Evolutionary conservation across 2,113 vertebrate genomes (phyloP).

Genomic region (Oostethus manadensis): DNA sequence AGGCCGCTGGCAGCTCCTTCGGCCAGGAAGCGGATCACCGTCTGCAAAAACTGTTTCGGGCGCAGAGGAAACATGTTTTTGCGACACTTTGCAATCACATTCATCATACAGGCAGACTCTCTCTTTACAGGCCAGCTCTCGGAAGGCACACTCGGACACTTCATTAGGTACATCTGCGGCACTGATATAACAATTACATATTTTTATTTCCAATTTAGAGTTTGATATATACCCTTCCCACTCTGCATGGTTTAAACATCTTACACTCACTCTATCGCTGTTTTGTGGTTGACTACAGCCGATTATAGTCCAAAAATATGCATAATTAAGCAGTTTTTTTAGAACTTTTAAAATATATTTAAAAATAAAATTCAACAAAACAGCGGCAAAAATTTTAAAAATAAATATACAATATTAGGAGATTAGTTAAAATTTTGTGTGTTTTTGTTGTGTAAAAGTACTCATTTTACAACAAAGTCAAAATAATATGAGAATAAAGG

Average conservation of each 20-base stretch:
- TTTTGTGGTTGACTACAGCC: neutral
- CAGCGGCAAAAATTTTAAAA: too few relatives aligned
- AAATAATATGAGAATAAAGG: too few relatives aligned
- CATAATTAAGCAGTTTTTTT: neutral
- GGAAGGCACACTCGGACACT: too few relatives aligned
- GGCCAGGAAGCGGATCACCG: slow-evolving; percentile 65
- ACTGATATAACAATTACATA: neutral
- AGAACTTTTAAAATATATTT: too few relatives aligned
- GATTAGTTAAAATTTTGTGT: too few relatives aligned
- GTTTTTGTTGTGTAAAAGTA: too few relatives aligned
- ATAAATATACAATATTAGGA: too few relatives aligned
- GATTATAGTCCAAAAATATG: too few relatives aligned
- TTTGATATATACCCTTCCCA: neutral
- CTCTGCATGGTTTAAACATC: neutral
- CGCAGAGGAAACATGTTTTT: slow-evolving; percentile 7
- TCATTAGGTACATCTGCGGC: neutral
- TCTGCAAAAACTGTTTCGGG: slow-evolving; percentile 58
- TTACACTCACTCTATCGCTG: too few relatives aligned
- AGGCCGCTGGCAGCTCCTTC: slow-evolving; percentile 74
- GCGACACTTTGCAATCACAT: slow-evolving; percentile 14
- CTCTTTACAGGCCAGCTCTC: neutral
- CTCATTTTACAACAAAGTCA: neutral
- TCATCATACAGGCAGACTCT: neutral
- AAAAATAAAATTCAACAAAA: too few relatives aligned
- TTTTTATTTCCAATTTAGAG: neutral